Evolutionary conservation across 2,888 invertebrate species (phyloP).

Genomic region (Cremastobaeus sp.): DNA sequence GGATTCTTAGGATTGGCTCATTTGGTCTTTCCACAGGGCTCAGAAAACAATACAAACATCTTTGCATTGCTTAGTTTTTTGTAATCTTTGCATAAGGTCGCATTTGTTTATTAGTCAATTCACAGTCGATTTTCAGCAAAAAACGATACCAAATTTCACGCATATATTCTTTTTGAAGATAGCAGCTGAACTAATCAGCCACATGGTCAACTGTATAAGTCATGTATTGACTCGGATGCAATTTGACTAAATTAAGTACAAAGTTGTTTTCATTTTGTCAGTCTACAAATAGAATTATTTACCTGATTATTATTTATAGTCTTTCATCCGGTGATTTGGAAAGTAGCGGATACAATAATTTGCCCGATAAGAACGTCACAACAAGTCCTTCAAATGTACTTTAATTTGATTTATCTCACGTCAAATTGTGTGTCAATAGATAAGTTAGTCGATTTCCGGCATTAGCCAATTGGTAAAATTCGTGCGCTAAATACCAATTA

Average conservation of each 20-base stretch:
- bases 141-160: too few species aligned
- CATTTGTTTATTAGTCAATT: too few species aligned
- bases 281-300: constrained; percentile 33
- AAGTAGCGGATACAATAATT: constrained; percentile 42
- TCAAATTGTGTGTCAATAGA: constrained; percentile 31
- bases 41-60: too few species aligned
- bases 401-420: constrained; percentile 27
- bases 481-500: constrained; percentile 29
- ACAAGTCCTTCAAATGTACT: constrained; percentile 36
- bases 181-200: too few species aligned
- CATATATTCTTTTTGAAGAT: too few species aligned
- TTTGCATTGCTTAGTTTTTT: too few species aligned
- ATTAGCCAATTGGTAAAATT: constrained; percentile 14
- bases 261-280: constrained; percentile 39
- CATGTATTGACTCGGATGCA: constrained; percentile 14
- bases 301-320: constrained; percentile 48
- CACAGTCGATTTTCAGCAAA: too few species aligned
- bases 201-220: too few species aligned
- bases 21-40: too few species aligned
- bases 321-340: constrained; percentile 44
- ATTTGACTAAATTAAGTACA: constrained; percentile 33
- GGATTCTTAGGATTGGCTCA: too few species aligned
- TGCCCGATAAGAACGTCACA: constrained; percentile 16
- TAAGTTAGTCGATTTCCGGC: constrained; percentile 29
- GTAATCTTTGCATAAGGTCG: too few species aligned